Evolutionary conservation across 53 echinoderm and acorn worm species (phyloP).

Genomic region (Astropecten irregularis): DNA sequence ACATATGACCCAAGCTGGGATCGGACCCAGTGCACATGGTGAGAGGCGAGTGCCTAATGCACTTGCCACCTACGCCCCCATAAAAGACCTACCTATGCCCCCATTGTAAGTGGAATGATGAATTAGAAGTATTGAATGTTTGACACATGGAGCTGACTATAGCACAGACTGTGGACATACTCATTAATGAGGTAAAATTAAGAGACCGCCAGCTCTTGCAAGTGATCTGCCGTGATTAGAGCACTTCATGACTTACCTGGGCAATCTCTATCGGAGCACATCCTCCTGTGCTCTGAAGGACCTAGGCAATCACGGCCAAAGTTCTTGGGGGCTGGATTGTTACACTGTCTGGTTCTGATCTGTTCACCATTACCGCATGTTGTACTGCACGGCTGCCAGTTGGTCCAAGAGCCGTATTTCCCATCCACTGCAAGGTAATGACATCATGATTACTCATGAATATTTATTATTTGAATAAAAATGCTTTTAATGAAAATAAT

Average conservation of each 20-base stretch:
- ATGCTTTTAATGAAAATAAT: neutral
- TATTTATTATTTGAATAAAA: neutral
- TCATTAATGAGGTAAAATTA: too few relatives aligned
- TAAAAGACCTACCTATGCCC: too few relatives aligned
- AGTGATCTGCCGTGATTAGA: too few relatives aligned
- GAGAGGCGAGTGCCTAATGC: too few relatives aligned
- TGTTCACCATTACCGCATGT: slow-evolving; percentile 78
- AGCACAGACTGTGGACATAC: too few relatives aligned
- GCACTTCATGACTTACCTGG: slow-evolving; percentile 80
- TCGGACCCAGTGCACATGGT: too few relatives aligned
- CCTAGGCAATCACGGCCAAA: slow-evolving; percentile 70
- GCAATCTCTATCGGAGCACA: slow-evolving; percentile 77
- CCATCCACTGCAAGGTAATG: slow-evolving; percentile 66
- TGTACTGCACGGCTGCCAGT: slow-evolving; percentile 76
- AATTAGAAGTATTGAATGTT: too few relatives aligned
- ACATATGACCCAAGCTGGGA: too few relatives aligned
- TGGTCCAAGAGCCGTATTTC: slow-evolving; percentile 63
- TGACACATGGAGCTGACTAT: too few relatives aligned
- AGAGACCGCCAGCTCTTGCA: too few relatives aligned
- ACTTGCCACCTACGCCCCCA: too few relatives aligned
- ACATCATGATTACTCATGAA: neutral
- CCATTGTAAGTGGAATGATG: too few relatives aligned
- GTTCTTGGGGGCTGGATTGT: slow-evolving; percentile 67
- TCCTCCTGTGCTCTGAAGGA: slow-evolving; percentile 15
- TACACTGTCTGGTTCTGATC: slow-evolving; percentile 61